phyloP scores from a whole-genome alignment of 2,797 vertebrate genomes.

The Spheniscus humboldti region DNA sequence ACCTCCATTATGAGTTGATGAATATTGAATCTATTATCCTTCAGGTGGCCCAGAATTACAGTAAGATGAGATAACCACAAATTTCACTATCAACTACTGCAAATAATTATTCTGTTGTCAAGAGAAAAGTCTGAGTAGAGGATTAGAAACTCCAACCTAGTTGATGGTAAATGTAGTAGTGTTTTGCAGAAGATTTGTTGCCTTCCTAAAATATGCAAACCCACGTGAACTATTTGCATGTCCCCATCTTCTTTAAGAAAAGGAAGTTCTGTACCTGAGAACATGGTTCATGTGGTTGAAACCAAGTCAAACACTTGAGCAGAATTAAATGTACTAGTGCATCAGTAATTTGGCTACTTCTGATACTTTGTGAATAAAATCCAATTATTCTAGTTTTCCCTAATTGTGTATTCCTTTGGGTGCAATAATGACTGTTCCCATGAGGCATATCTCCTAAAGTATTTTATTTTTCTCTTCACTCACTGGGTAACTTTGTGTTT shows the following conservation, averaged over 20 bases:
- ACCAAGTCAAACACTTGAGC: background rate
- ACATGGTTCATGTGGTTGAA: background rate
- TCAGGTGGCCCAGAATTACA: background rate
- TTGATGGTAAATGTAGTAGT: background rate
- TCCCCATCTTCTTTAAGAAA: background rate
- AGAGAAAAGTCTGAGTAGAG: background rate
- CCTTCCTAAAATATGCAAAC: background rate
- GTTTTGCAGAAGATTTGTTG: background rate
- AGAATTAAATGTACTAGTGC: background rate
- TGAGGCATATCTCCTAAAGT: background rate
- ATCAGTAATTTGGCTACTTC: background rate
- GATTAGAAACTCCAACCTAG: background rate
- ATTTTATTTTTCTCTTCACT: background rate
- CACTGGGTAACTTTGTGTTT: background rate
- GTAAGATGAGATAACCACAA: background rate
- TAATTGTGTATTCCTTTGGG: background rate
- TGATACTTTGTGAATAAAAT: background rate
- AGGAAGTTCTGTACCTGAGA: background rate
- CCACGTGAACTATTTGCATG: background rate
- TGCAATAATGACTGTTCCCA: background rate
- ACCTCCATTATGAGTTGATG: background rate
- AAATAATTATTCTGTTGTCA: background rate
- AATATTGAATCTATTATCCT: background rate
- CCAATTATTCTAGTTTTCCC: background rate
- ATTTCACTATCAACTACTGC: background rate